Evolutionary conservation across 2,113 vertebrate species (phyloP), one percentile per base, ranked within the genome.

Genomic region (Passer montanus): DNA sequence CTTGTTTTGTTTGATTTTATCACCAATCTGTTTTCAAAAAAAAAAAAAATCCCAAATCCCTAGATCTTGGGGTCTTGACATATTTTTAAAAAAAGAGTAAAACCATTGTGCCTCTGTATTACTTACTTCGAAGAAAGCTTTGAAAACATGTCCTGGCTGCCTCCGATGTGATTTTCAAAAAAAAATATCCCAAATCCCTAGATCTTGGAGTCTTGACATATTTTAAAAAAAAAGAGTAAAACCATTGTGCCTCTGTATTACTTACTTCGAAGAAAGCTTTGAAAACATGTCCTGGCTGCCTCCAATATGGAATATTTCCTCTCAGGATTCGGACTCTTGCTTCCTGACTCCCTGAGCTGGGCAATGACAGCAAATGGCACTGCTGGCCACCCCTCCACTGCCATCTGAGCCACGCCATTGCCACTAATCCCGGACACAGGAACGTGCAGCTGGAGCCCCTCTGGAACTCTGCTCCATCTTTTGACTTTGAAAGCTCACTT

Each of bases 321-420:
- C 68, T n/a, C 37, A 58, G 52, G 31, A 15, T 87, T 58, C 37
- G 49, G 56, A 16, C 14, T 72, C 23, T 52, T 62, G 10, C 7
- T 66, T 47, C 66, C 14, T 22, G 31, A 49, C 35, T 27, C 49
- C 55, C 70, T 55, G 83, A 75, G 56, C 5, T 12, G 53, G 56
- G 33, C 43, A 78, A 18, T 11, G 56, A 10, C 43, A 88, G 70
- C 53, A 60, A 59, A 43, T 10, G n/a, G 10, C 59, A 15, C 18
- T 20, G 26, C 46, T 63, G 78, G 56, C 47, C 66, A 41, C 66
- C 7, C 44, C 20, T 47, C 23, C 33, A 2, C 26, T 2, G 3
- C 58, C 55, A 41, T 3, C 35, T 1, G 1, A 75, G 46, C 33
- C 5, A 59, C 3, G 1, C 4, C 47, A 28, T 2, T 0, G 0